Base-by-base conservation (phyloP, 1,140 invertebrate species). In the Lordiphosa clarofinis region DNA sequence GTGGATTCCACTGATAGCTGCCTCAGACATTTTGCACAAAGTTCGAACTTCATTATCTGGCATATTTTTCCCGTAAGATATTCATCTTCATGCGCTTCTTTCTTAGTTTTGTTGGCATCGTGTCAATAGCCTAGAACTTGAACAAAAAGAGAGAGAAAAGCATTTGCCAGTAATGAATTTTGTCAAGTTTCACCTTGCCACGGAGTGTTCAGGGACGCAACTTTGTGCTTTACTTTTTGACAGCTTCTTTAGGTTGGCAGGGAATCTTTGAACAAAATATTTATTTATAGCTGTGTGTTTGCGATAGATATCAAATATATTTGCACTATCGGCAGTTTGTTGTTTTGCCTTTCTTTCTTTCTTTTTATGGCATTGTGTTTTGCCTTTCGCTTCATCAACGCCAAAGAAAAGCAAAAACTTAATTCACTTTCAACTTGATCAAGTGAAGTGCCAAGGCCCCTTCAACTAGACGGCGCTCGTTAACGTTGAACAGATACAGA, bases 401-500 rank as follows among this genome's bases (percentile, higher is more conserved):
- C 12, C 44, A 61, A 67, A 70, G 55, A 76, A 71, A 76, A 71
- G 46, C 52, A 61, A 71, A 76, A 76, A 72, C 59, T 76, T 67
- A 76, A 76, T 76, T 76, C 73, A 76, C 73, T 76, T 76, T 76
- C 73, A 76, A 68, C 73, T 75, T 60, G 61, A 66, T 56, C 58
- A 52, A 40, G 56, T 56, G 53, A 60, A 60, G 56, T 56, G 52
- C 57, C 67, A 66, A 70, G 66, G 67, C 57, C 67, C 46, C 54
- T 65, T 70, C 64, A 76, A 44, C 62, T 76, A 49, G 28, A 31
- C 54, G 59, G 58, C 56, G 53, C 72, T 75, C 56, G 56, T 70
- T 65, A 57, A 62, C 49, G 59, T 52, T 59, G 55, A 13, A 31
- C 53, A 56, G 50, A 39, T 58, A 48, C 38, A 50, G 50, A 59